Percentiles rank a stretch among this genome's conserved stretches.
Conservation (phyloP, 2,113 vertebrate species). For the Laticauda colubrina region DNA sequence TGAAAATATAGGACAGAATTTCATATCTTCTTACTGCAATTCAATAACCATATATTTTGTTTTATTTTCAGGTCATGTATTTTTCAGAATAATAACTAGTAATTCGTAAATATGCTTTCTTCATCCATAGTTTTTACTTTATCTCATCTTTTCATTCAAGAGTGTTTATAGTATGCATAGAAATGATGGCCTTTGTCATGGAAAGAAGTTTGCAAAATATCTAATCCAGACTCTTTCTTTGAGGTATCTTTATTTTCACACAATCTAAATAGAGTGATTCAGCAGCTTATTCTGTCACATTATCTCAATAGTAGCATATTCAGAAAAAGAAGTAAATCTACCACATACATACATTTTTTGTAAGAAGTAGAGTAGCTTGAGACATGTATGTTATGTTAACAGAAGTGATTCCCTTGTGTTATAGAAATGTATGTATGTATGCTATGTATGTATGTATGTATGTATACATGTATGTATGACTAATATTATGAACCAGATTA, state of each 20-base stretch:
- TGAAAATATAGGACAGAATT: neutral
- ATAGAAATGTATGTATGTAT: neutral
- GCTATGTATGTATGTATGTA: no score
- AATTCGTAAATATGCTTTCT: neutral
- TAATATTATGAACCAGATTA: slow-evolving; percentile 52
- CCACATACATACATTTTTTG: neutral
- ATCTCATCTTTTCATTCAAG: neutral
- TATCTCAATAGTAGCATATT: neutral
- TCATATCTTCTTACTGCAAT: neutral
- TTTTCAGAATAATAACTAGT: neutral
- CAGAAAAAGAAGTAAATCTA: neutral
- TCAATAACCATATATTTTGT: neutral
- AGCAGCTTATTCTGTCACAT: neutral
- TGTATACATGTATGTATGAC: slow-evolving; percentile 9
- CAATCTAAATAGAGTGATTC: neutral
- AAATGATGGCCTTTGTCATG: neutral
- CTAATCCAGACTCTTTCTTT: neutral
- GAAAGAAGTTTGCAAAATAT: neutral
- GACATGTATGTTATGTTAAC: neutral
- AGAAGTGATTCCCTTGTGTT: neutral
- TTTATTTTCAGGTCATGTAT: neutral
- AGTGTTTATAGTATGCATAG: neutral
- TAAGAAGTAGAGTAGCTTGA: neutral
- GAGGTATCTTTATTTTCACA: neutral
- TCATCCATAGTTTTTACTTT: neutral